phyloP scores from a whole-genome alignment of 2,888 invertebrate species.

The Pyrrhosoma nymphula region DNA sequence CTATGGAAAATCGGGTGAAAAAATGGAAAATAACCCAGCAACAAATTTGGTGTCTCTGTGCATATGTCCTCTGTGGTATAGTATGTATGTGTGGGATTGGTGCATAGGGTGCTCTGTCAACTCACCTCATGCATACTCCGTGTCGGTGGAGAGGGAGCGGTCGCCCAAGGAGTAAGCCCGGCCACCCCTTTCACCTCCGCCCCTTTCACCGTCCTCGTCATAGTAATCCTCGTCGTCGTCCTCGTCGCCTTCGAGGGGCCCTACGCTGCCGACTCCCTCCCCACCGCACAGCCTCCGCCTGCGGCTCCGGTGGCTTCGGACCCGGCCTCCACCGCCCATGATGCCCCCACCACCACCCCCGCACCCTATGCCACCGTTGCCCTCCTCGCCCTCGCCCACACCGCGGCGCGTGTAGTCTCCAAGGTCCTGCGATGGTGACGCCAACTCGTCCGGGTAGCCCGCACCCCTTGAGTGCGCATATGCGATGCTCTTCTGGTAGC shows the following conservation, averaged over 20 bases:
- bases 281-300: constrained; percentile 68
- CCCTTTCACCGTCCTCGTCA: constrained; percentile 71
- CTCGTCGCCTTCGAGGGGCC: constrained; percentile 72
- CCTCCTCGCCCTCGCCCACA: constrained; percentile 70
- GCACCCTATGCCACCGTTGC: constrained; percentile 68
- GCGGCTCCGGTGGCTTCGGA: constrained; percentile 61
- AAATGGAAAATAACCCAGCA: no score
- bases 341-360: not conserved
- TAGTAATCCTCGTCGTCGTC: constrained; percentile 75
- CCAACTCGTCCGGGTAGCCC: constrained; percentile 11
- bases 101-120: not conserved
- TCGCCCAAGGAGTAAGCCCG: constrained; percentile 79
- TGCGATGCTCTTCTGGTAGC: constrained; percentile 89
- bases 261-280: constrained; percentile 48
- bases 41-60: no score
- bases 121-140: constrained; percentile 85
- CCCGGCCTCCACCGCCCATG: constrained; percentile 28
- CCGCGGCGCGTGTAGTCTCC: constrained; percentile 69
- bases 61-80: no score
- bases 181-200: constrained; percentile 71
- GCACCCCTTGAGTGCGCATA: constrained; percentile 83
- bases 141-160: constrained; percentile 84
- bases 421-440: constrained; percentile 53
- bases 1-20: no score
- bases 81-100: no score